Evolutionary conservation across 2,113 vertebrate species (phyloP).

Genomic region (Telmatochromis sp.): DNA sequence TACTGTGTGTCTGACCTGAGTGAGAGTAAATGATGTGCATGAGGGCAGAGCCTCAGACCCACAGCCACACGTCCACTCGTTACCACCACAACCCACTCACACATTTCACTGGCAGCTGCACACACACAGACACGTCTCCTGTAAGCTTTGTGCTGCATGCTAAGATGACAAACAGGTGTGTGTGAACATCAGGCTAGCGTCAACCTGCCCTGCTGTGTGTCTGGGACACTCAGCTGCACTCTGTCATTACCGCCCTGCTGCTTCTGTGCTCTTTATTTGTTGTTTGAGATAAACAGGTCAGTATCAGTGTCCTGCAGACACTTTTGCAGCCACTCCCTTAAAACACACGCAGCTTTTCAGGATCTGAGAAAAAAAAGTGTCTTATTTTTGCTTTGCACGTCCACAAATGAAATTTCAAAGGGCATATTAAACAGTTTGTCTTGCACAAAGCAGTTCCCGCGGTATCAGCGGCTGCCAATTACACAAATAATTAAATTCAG

Average conservation of each 20-base stretch:
- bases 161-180: conserved; percentile 40
- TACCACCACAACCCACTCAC: not conserved
- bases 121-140: not conserved
- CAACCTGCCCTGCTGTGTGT: conserved; percentile 22
- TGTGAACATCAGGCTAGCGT: conserved; percentile 16
- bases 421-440: not conserved
- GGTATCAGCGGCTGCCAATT: not conserved
- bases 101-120: not conserved
- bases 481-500: not conserved
- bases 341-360: not conserved
- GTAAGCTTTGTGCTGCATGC: conserved; percentile 22
- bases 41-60: not conserved
- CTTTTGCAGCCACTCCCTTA: not conserved
- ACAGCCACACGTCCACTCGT: not conserved
- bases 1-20: conserved; percentile 19
- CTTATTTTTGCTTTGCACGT: not conserved
- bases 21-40: conserved; percentile 42
- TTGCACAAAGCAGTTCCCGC: not conserved
- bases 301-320: not conserved
- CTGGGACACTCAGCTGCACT: not conserved
- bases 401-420: not conserved
- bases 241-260: conserved; percentile 16
- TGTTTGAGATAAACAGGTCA: not conserved
- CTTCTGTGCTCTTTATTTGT: not conserved
- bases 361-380: not conserved